These are phyloP conservation scores for Eutrigla gurnardus DNA, from an alignment of 2,797 vertebrate genomes.

Conservation along the genomic window DNA sequence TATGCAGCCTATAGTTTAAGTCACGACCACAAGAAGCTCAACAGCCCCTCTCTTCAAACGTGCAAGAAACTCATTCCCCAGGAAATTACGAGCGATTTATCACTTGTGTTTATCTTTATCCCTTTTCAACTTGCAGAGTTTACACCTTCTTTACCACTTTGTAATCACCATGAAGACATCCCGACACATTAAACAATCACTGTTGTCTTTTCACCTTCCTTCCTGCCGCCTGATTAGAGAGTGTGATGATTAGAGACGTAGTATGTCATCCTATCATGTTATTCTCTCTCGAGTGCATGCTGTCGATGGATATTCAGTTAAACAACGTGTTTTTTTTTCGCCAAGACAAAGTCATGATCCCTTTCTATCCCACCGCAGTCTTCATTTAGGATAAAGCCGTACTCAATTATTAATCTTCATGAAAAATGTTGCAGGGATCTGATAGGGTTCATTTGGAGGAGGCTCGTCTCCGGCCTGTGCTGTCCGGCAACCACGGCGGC, in stretches of 20 bases:
- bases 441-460: slow-evolving; percentile 83
- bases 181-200: slow-evolving; percentile 43
- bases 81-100: slow-evolving; percentile 54
- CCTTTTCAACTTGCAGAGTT: slow-evolving; percentile 54
- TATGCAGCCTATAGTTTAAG: slow-evolving; percentile 46
- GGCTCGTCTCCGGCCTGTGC: slow-evolving; percentile 89
- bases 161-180: slow-evolving; percentile 51
- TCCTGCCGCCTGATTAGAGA: slow-evolving; percentile 69
- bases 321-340: slow-evolving; percentile 46
- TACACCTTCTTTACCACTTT: slow-evolving; percentile 52
- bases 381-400: background rate
- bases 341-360: background rate
- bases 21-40: slow-evolving; percentile 48
- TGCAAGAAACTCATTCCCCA: slow-evolving; percentile 34
- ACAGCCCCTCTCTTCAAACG: slow-evolving; percentile 28
- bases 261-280: slow-evolving; percentile 34
- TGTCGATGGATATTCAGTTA: slow-evolving; percentile 21
- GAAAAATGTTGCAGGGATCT: slow-evolving; percentile 60
- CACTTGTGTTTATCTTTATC: slow-evolving; percentile 48
- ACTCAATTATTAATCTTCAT: background rate
- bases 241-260: slow-evolving; percentile 56
- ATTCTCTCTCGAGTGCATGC: slow-evolving; percentile 31
- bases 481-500: slow-evolving; percentile 81
- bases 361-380: background rate
- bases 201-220: slow-evolving; percentile 59